Percentiles rank a stretch among this genome's conserved stretches.
Evolutionary conservation across 1,140 invertebrate species (phyloP).

Genomic region (Sinella curviseta): DNA sequence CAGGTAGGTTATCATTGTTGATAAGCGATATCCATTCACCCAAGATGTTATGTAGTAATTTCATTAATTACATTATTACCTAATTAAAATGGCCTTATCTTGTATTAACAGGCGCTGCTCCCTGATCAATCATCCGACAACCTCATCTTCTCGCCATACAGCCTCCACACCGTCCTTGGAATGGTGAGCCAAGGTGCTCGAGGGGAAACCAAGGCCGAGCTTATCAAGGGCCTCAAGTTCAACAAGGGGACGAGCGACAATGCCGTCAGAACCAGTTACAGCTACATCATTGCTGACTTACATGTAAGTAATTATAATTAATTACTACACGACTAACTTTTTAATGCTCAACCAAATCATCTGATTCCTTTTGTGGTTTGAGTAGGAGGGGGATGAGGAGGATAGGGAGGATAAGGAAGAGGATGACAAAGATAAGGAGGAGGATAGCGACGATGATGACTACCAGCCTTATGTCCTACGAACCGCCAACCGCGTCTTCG

Average conservation of each 20-base stretch:
- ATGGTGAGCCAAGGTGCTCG: neutral
- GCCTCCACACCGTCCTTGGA: neutral
- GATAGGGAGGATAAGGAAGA: too few species aligned
- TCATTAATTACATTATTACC: neutral
- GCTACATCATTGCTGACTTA: neutral
- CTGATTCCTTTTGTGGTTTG: too few species aligned
- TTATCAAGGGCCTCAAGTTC: neutral
- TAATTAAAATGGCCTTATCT: neutral
- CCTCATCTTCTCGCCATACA: neutral
- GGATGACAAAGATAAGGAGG: neutral
- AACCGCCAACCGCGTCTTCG: neutral
- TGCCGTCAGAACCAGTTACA: neutral
- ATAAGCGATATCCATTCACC: too few species aligned
- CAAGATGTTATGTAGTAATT: too few species aligned
- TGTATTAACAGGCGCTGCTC: neutral
- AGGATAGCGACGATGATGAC: constrained; percentile 32
- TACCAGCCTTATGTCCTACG: too few species aligned
- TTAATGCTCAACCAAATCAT: too few species aligned
- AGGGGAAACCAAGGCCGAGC: neutral
- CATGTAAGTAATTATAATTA: too few species aligned
- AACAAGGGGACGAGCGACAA: neutral
- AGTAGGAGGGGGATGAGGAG: too few species aligned
- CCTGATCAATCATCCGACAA: neutral
- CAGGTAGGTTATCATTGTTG: too few species aligned
- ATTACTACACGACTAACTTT: too few species aligned